Evolutionary conservation across 2,797 vertebrate genomes (phyloP), one percentile per base, ranked within the genome.

Genomic region (Enteromius fasciolatus): DNA sequence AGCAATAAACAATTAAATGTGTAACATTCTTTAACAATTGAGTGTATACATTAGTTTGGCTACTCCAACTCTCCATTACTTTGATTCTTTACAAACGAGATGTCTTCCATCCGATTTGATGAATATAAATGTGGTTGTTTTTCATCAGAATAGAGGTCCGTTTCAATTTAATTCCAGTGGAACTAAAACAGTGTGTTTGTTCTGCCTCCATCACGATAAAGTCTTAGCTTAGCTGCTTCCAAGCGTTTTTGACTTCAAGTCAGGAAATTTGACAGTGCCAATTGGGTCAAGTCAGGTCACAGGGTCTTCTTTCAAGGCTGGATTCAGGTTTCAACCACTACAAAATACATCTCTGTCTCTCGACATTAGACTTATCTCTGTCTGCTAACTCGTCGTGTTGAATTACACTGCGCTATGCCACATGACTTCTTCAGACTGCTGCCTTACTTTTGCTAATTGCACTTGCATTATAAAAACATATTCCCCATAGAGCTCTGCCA

Each of bases 401-500:
- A 76, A 76, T 85, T 83, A 78, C 61, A 54, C 76, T 64, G 25
- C 41, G 46, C 79, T 91, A 92, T 85, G 87, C 88, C 89, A 87
- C 91, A 90, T 89, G 92, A 92, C 92, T 92, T 86, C 88, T 92
- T 87, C 88, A 79, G 90, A 90, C 90, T 84, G 85, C 87, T 74
- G 89, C 90, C 88, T 87, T 83, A 84, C 90, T 92, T 90, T 90
- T 89, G 86, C 87, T 93, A 92, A 93, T 92, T 92, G 88, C 82
- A 76, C 84, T 83, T 83, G 87, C 82, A 93, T 91, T 93, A 90
- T 86, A 85, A 91, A 93, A 93, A 93, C 90, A 91, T 92, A 92
- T 92, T 94, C 92, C 90, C 91, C 3, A 59, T 84, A 87, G 92
- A 93, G 88, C 82, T 76, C 87, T 87, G 86, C 91, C 92, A 92